These are phyloP conservation scores for Drosophila emarginata DNA, from an alignment of 2,888 invertebrate species.

Conservation along the genomic window DNA sequence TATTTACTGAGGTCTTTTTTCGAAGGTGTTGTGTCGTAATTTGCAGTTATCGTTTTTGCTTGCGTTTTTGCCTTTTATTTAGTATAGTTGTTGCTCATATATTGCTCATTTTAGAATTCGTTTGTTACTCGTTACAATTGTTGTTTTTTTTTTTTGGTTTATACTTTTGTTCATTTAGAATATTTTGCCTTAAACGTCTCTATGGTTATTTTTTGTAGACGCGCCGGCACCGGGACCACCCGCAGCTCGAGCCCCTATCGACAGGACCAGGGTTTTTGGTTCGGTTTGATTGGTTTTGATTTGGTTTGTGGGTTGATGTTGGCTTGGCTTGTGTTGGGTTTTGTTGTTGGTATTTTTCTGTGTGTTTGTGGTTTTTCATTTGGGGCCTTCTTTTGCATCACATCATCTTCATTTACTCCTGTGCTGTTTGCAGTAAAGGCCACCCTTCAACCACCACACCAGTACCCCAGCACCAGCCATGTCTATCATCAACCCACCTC, in stretches of 20 bases:
- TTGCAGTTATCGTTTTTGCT: slow-evolving; percentile 67
- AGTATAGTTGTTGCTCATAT: slow-evolving; percentile 70
- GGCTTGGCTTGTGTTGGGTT: neutral
- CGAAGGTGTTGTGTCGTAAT: slow-evolving; percentile 76
- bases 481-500: neutral
- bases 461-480: neutral
- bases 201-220: slow-evolving; percentile 77
- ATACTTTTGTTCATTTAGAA: slow-evolving; percentile 73
- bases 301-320: neutral
- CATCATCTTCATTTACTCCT: too few species aligned
- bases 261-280: slow-evolving; percentile 8
- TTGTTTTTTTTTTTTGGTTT: slow-evolving; percentile 52
- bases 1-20: slow-evolving; percentile 70
- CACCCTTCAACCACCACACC: too few species aligned
- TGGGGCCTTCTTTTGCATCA: too few species aligned
- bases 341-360: neutral
- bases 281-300: neutral
- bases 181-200: slow-evolving; percentile 78
- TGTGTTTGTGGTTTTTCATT: too few species aligned
- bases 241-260: slow-evolving; percentile 14
- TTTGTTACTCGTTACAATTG: slow-evolving; percentile 67
- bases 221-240: slow-evolving; percentile 42
- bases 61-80: slow-evolving; percentile 54
- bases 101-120: slow-evolving; percentile 58
- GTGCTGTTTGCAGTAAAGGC: too few species aligned